Evolutionary conservation across 2,888 invertebrate species (phyloP).

Genomic region (Cataglyphis albicans): DNA sequence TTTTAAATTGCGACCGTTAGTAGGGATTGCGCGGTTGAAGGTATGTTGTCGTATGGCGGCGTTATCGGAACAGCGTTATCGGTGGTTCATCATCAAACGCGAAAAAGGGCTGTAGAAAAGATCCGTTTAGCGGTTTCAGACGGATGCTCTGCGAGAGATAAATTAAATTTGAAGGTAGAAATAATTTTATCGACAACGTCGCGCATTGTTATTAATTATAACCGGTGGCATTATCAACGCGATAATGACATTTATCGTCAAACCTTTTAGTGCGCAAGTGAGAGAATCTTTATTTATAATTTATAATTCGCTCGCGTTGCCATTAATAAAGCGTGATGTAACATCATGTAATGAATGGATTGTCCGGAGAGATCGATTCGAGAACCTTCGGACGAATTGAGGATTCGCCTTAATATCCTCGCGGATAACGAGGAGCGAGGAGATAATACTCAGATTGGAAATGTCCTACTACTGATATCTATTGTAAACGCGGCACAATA

Average conservation of each 20-base stretch:
- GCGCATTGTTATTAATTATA: conserved; percentile 7
- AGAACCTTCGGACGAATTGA: conserved; percentile 5
- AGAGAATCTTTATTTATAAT: neutral
- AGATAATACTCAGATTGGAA: conserved; percentile 45
- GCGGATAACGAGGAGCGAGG: conserved; percentile 43
- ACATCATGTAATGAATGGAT: conserved; percentile 2
- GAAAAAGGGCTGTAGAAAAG: conserved; percentile 11
- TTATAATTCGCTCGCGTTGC: neutral
- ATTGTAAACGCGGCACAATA: conserved; percentile 45
- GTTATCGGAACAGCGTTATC: conserved; percentile 23
- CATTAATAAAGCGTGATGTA: conserved; percentile 27
- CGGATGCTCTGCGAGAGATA: neutral
- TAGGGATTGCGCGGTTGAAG: conserved; percentile 9
- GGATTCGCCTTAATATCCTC: conserved; percentile 12
- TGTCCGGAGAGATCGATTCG: conserved; percentile 8
- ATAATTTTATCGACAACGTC: conserved; percentile 23
- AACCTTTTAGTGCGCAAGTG: neutral
- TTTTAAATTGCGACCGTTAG: conserved; percentile 48
- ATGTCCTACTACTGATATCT: conserved; percentile 42
- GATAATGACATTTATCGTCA: neutral
- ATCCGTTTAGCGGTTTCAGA: conserved; percentile 32
- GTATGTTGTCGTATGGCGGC: conserved; percentile 16
- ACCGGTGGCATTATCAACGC: conserved; percentile 11
- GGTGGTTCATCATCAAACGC: conserved; percentile 11
- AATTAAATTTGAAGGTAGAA: conserved; percentile 33